These are phyloP conservation scores for Epistrophella euchroma DNA, from an alignment of 2,888 invertebrate genomes.

Conservation along the genomic window DNA sequence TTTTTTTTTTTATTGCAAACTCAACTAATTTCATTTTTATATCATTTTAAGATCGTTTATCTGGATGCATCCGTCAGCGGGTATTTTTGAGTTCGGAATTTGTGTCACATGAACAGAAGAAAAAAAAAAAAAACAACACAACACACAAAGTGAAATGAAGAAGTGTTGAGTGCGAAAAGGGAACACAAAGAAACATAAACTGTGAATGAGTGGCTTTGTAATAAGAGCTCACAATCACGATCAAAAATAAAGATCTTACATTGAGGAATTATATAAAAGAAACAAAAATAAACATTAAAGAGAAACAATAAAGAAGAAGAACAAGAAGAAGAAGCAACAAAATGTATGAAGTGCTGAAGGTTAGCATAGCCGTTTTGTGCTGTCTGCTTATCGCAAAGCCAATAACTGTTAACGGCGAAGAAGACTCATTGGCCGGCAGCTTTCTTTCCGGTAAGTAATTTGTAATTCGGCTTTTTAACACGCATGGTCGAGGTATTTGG, in stretches of 20 bases:
- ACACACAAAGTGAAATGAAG: slow-evolving; percentile 66
- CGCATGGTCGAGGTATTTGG: slow-evolving; percentile 51
- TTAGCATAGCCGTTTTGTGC: slow-evolving; percentile 76
- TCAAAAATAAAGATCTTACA: slow-evolving; percentile 35
- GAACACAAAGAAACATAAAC: slow-evolving; percentile 44
- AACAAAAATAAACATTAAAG: slow-evolving; percentile 48
- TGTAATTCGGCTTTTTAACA: slow-evolving; percentile 42
- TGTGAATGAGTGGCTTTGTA: slow-evolving; percentile 32
- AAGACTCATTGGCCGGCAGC: slow-evolving; percentile 92
- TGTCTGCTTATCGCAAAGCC: slow-evolving; percentile 69
- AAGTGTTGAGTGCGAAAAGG: slow-evolving; percentile 65
- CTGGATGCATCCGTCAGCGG: slow-evolving; percentile 65
- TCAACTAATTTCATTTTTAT: slow-evolving; percentile 64
- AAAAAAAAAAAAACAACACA: not conserved
- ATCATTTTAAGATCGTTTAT: slow-evolving; percentile 50
- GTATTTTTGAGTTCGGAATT: slow-evolving; percentile 57
- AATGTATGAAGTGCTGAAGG: slow-evolving; percentile 77
- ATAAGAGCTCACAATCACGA: slow-evolving; percentile 47
- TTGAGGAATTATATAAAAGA: slow-evolving; percentile 19
- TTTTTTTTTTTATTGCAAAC: slow-evolving; percentile 42
- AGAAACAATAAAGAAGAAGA: slow-evolving; percentile 70
- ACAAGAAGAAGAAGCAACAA: slow-evolving; percentile 51
- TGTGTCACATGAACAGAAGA: slow-evolving; percentile 60
- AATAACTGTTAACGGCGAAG: slow-evolving; percentile 83
- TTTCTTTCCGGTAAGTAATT: slow-evolving; percentile 90